Evolutionary conservation across 2,797 vertebrate species (phyloP), one percentile per base, ranked within the genome.

Genomic region (Bradypodion ventrale): DNA sequence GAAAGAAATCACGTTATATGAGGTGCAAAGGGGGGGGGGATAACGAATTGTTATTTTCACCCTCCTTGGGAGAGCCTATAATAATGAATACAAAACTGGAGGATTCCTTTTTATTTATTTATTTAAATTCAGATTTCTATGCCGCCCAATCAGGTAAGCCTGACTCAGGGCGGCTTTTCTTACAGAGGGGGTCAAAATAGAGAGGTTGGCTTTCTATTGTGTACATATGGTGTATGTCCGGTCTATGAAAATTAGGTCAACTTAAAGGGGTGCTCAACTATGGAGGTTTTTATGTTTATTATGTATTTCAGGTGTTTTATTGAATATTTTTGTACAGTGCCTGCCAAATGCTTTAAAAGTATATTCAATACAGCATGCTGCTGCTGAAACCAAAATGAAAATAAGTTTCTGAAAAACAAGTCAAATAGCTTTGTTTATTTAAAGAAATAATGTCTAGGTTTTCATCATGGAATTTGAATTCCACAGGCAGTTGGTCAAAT

Each of bases 1-100:
- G 93, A 69, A 93, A 69, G 35, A 78, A 73, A 83, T 29, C 2
- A 15, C 0, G n/a, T 95, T 88, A 90, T 0, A 0, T 23, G 49
- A 12, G 25, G 7, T 60, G 40, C 7, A 60, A n/a, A n/a, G n/a
- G n/a, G n/a, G n/a, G 15, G n/a, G 15, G 37, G 13, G 15, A 70
- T 2, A 65, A 52, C 10, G 23, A 70, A 19, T 35, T 16, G 32
- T 65, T 62, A 21, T 2, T 27, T 40, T 29, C 7, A 13, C 16
- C 46, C 46, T 19, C 44, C 52, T 5, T 46, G 52, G 15, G 46
- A 83, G 44, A 70, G 42, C 4, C n/a, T n/a, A 44, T 16, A 5
- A 56, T 10, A 63, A 52, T 16, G 40, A 8, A 19, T 25, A 9
- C 44, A 49, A 40, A 49, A 1, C 4, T 44, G n/a, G 49, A 59